A percentile compares a stretch with the other conserved stretches of the same genome.
These are phyloP conservation scores for Corythaixoides concolor DNA, from an alignment of 2,113 vertebrate genomes.

Conservation along the genomic window DNA sequence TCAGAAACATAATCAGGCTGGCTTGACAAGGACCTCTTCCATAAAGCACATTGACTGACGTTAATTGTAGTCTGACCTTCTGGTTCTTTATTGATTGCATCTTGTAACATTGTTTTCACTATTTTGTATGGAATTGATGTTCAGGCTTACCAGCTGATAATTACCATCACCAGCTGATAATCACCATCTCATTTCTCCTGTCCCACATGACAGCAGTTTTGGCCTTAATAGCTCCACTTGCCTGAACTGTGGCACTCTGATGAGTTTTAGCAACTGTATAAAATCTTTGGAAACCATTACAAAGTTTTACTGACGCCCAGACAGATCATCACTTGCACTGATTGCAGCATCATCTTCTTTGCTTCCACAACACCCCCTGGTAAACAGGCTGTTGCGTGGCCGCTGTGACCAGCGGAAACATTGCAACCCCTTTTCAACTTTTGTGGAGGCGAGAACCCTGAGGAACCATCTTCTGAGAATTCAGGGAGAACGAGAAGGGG, in stretches of 20 bases:
- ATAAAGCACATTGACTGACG: not conserved
- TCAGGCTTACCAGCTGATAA: not conserved
- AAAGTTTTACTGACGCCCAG: not conserved
- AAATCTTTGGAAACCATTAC: not conserved
- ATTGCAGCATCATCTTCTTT: not conserved
- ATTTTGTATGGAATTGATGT: not conserved
- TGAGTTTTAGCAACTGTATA: not conserved
- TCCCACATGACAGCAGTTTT: not conserved
- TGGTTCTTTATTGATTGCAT: conserved; percentile 19
- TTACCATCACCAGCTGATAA: not conserved
- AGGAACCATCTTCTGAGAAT: not conserved
- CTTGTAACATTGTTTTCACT: not conserved
- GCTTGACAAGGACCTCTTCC: not conserved
- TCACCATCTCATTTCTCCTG: not conserved
- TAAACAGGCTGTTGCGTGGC: rapidly evolving
- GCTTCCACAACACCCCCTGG: not conserved
- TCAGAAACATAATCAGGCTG: not conserved
- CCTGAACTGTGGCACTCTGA: not conserved
- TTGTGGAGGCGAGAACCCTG: not conserved
- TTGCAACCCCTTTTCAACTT: not conserved
- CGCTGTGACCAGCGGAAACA: not conserved
- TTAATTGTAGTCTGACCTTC: not conserved
- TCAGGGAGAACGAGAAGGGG: not conserved
- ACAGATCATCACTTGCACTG: not conserved
- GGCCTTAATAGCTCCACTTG: not conserved